A percentile compares a stretch with the other conserved stretches of the same genome.
Conservation (phyloP, 2,888 invertebrate species). For the Caenorhabditis angaria region DNA sequence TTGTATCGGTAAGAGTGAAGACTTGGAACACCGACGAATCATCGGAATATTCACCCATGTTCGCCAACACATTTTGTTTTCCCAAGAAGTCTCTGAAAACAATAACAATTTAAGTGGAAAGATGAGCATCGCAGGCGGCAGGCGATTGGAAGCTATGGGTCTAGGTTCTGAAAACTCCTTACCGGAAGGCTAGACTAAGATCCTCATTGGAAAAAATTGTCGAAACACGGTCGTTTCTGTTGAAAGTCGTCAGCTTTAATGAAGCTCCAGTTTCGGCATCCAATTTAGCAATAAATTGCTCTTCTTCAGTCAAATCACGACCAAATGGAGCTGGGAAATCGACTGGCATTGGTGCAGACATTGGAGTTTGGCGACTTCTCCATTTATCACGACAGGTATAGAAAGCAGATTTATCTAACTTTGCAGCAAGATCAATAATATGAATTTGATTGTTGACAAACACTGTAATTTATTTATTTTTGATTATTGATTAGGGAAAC, state of each 20-base stretch:
- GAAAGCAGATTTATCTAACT: conserved; percentile 96
- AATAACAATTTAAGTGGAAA: background rate
- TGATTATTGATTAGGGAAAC: too few relatives aligned
- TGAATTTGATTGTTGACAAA: conserved; percentile 81
- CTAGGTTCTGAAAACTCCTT: background rate
- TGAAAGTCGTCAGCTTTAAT: conserved; percentile 92
- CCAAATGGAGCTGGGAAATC: conserved; percentile 98
- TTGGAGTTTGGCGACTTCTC: conserved; percentile 79
- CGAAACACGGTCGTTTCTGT: conserved; percentile 95
- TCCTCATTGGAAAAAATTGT: conserved; percentile 99
- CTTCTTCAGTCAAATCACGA: conserved; percentile 90
- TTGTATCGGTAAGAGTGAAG: conserved; percentile 98
- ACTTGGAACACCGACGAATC: conserved; percentile 98
- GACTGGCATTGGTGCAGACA: conserved; percentile 74
- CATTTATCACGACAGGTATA: conserved; percentile 93
- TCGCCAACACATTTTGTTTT: conserved; percentile 91
- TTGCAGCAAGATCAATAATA: conserved; percentile 94
- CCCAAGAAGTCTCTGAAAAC: conserved; percentile 82
- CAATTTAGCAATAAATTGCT: conserved; percentile 96
- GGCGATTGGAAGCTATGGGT: too few relatives aligned
- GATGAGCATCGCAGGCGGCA: too few relatives aligned
- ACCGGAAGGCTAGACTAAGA: conserved; percentile 94
- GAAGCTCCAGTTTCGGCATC: conserved; percentile 99
- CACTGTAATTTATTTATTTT: conserved; percentile 77
- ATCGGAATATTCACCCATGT: conserved; percentile 99